A percentile compares a stretch with the other conserved stretches of the same genome.
These are phyloP conservation scores for Chesias legatella DNA, from an alignment of 2,888 invertebrate species.

Conservation along the genomic window DNA sequence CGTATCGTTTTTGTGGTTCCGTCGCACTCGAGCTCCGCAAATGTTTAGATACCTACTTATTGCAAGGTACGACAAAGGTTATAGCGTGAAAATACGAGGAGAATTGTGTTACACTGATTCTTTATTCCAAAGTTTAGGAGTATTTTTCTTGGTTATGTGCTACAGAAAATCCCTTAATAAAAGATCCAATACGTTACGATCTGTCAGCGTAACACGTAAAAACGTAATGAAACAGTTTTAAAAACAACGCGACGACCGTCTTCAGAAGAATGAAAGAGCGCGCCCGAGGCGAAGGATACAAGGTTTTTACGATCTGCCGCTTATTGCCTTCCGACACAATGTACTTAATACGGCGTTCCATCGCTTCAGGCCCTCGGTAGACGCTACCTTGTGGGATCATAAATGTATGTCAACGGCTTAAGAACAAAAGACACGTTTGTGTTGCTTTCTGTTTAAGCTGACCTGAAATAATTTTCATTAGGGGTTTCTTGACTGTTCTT, in stretches of 20 bases:
- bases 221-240: slow-evolving; percentile 21
- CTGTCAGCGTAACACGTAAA: slow-evolving; percentile 6
- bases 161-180: slow-evolving; percentile 4
- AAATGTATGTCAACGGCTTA: too few species aligned
- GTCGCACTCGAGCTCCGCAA: slow-evolving; percentile 35
- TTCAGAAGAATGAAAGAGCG: slow-evolving; percentile 27
- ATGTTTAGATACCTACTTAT: slow-evolving; percentile 47
- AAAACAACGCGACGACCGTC: slow-evolving; percentile 16
- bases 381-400: too few species aligned
- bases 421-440: too few species aligned
- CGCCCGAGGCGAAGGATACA: slow-evolving; percentile 36
- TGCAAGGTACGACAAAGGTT: slow-evolving; percentile 19
- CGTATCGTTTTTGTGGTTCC: slow-evolving; percentile 58
- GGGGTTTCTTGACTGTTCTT: too few species aligned
- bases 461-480: too few species aligned
- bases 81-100: background rate
- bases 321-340: slow-evolving; percentile 47
- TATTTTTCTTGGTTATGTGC: too few species aligned
- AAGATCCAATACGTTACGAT: slow-evolving; percentile 9
- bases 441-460: background rate
- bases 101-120: background rate
- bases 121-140: too few species aligned
- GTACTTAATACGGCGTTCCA: slow-evolving; percentile 10
- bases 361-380: background rate
- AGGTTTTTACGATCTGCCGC: slow-evolving; percentile 46